Base-by-base conservation (phyloP, 2,113 vertebrate genomes). In the Bombycilla garrulus region DNA sequence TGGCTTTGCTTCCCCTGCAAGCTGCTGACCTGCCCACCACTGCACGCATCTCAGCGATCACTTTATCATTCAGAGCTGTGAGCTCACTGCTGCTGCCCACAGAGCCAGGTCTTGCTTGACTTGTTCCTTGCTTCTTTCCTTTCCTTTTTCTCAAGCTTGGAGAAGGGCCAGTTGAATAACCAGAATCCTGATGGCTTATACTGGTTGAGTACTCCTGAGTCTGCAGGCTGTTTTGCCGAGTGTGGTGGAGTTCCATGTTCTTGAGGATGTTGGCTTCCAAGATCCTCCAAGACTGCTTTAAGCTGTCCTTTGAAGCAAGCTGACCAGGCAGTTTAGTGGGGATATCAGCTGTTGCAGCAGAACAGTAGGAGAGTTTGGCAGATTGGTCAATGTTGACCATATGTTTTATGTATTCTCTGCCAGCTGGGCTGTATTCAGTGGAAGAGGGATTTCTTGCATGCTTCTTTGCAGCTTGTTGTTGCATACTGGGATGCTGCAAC, bases 141-240 rank as follows among this genome's bases (percentile, higher is more conserved):
- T 98, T 99, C 95, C 98, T 98, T 88, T 98, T 98, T 61, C 98
- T 97, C 91, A 99, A 91, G 86, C 98, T 99, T n/a, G 98, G 99
- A n/a, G 99, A 99, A 61, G 98, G 98, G 3, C 98, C 99, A 3
- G 99, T 99, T 0, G 99, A 99, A 97, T 99, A 99, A 66, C 99
- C 99, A 31, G 99, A 99, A 96, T 99, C 99, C 90, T 99, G 98
- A 90, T 99, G 99, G 97, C 98, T 98, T 62, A 98, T 93, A 35
- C 97, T 95, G 0, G 98, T 97, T 6, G 98, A 96, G 88, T 98
- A 99, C 90, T 99, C 98, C 76, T 98, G 98, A 11, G 98, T 97
- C 60, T 98, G 98, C 88, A 98, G 97, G 97, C 98, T 99, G 96
- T 96, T 98, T 88, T 99, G 98, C 29, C 97, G 96, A 92, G 98